Evolutionary conservation across 2,888 invertebrate species (phyloP).

Genomic region (Proisotoma minuta): DNA sequence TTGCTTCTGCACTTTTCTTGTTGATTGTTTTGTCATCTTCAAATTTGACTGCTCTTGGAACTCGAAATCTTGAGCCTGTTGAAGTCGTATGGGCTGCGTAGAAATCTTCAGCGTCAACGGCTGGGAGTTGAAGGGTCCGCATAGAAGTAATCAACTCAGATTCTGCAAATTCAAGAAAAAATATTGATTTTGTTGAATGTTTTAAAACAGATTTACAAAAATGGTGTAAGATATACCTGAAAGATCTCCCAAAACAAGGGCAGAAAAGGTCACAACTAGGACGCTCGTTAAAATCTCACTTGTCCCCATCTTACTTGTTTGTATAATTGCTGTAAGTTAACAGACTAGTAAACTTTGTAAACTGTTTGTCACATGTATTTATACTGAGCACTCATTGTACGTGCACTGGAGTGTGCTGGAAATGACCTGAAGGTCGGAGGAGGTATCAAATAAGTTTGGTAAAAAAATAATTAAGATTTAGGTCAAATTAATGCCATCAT

Average conservation of each 20-base stretch:
- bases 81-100: background rate
- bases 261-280: background rate
- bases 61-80: background rate
- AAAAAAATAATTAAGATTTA: background rate
- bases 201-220: background rate
- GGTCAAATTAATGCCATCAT: background rate
- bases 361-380: background rate
- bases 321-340: background rate
- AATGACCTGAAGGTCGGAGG: background rate
- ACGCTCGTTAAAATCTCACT: background rate
- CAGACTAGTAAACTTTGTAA: background rate
- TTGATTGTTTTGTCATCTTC: background rate
- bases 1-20: background rate
- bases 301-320: background rate
- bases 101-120: background rate
- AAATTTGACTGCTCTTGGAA: background rate
- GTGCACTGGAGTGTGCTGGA: background rate
- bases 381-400: background rate
- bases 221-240: background rate
- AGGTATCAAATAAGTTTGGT: background rate
- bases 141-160: background rate
- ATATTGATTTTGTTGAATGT: no score
- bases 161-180: background rate
- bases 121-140: background rate
- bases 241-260: background rate